phyloP scores from a whole-genome alignment of 2,888 invertebrate species.

The Epicampocera succincta region DNA sequence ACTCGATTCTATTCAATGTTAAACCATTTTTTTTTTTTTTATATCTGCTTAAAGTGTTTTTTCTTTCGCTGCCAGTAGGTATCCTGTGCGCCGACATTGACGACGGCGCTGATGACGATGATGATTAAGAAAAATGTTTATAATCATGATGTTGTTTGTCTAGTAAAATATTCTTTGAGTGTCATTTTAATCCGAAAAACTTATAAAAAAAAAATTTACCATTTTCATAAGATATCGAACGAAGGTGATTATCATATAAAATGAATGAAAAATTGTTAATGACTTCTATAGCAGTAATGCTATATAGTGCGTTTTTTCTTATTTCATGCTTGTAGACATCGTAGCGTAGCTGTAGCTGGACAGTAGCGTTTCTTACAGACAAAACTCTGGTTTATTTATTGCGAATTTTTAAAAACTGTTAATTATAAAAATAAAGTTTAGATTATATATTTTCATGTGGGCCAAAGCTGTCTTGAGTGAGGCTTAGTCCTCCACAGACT shows the following conservation, averaged over 20 bases:
- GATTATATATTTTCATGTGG: too few species aligned
- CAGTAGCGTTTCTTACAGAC: too few species aligned
- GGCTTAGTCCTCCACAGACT: too few species aligned
- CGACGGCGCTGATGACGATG: constrained; percentile 20
- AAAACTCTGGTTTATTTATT: too few species aligned
- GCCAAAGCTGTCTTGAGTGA: too few species aligned
- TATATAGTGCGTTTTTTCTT: constrained; percentile 33
- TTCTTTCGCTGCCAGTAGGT: neutral
- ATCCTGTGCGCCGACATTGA: neutral
- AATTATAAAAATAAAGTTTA: too few species aligned
- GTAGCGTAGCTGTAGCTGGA: too few species aligned
- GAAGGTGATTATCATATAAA: constrained; percentile 49
- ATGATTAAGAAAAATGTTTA: constrained; percentile 21
- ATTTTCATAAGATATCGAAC: constrained; percentile 54
- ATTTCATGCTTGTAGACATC: neutral
- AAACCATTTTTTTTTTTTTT: too few species aligned
- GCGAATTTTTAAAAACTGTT: too few species aligned
- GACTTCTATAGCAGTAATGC: constrained; percentile 32
- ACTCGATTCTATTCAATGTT: neutral
- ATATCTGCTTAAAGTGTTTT: neutral
- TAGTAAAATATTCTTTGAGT: constrained; percentile 26
- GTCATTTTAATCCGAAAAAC: constrained; percentile 59
- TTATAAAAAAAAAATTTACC: constrained; percentile 59
- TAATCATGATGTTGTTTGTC: constrained; percentile 43
- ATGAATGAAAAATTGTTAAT: constrained; percentile 47